Evolutionary conservation across 2,797 vertebrate species (phyloP).

Genomic region (Pogoniulus pusillus): DNA sequence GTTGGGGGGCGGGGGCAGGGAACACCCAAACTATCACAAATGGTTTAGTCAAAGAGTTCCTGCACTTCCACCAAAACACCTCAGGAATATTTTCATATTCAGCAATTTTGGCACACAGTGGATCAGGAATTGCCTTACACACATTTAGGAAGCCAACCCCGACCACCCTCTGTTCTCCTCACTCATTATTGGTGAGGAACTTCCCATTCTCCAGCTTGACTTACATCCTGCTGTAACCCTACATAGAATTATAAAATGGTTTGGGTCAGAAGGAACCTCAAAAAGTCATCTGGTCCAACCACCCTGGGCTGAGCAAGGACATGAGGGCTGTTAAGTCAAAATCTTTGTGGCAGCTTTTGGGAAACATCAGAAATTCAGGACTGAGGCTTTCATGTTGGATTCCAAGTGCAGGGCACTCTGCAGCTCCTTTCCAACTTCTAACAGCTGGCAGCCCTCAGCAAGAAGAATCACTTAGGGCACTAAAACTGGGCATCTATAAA

Average conservation of each 20-base stretch:
- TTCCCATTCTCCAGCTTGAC: fast-evolving
- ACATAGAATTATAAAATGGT: fast-evolving
- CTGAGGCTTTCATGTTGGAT: not conserved
- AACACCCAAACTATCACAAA: no score
- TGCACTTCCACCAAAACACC: not conserved
- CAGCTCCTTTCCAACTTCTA: not conserved
- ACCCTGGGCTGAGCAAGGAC: no score
- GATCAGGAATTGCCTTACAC: not conserved
- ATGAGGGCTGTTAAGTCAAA: not conserved
- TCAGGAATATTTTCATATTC: not conserved
- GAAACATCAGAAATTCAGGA: not conserved
- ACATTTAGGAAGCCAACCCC: not conserved
- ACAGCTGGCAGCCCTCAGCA: not conserved
- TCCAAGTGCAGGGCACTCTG: not conserved
- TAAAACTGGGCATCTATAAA: not conserved
- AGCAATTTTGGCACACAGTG: not conserved
- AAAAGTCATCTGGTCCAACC: no score
- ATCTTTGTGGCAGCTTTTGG: not conserved
- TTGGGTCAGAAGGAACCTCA: no score
- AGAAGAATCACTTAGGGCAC: not conserved
- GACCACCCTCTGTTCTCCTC: not conserved
- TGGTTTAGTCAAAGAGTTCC: not conserved
- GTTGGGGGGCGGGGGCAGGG: no score
- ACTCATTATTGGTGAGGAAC: not conserved
- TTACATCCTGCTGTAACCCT: not conserved